Conservation (phyloP, 2,797 vertebrate genomes). For the Carcharodon carcharias region DNA sequence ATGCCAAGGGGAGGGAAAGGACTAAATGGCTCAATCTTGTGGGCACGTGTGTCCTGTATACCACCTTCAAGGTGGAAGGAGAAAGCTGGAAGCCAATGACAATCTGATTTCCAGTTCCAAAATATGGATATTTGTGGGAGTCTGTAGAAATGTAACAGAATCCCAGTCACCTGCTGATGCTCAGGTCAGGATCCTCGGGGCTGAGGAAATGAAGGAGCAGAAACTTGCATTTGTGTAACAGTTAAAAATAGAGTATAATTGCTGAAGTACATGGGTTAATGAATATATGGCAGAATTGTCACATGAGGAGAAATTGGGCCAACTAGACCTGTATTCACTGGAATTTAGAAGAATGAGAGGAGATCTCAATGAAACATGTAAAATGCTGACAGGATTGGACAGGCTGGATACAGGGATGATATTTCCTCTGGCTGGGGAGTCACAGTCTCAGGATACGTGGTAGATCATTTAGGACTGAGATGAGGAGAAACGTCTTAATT, state of each 20-base stretch:
- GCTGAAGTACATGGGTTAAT: background rate
- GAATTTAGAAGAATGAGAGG: no score
- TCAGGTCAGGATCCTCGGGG: background rate
- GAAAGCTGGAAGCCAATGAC: background rate
- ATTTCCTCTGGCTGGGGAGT: no score
- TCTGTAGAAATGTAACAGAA: background rate
- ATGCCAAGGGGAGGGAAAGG: background rate
- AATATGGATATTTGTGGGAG: background rate
- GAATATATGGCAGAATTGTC: background rate
- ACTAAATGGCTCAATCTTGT: background rate
- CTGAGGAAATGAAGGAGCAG: background rate
- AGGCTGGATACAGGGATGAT: no score
- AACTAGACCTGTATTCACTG: no score
- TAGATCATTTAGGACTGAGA: no score
- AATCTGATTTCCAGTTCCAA: background rate
- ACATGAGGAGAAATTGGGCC: no score
- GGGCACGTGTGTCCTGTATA: no score
- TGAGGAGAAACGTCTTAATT: no score
- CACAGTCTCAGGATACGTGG: no score
- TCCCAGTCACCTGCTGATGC: background rate
- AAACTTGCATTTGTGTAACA: background rate
- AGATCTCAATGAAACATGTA: no score
- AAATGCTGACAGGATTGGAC: no score
- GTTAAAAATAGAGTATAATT: background rate
- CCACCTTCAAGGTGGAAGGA: background rate